Evolutionary conservation across 2,797 vertebrate species (phyloP), one percentile per base, ranked within the genome.

Genomic region (Echeneis naucrates): DNA sequence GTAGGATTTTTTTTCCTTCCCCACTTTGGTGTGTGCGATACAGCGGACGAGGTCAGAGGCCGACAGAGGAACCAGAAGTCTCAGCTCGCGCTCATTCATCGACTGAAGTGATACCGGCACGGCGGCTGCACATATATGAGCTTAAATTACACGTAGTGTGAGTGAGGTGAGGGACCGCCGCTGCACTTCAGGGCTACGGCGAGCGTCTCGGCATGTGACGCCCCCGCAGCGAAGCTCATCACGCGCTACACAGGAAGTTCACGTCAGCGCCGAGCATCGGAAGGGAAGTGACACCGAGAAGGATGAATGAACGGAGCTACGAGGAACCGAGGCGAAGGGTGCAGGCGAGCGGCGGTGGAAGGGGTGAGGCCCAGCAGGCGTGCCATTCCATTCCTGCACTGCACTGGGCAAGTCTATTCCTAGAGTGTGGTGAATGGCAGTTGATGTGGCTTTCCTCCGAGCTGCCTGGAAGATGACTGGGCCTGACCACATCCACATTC

Each of bases 371-470:
- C 78, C 78, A 42, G 32, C 32, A 85, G 78, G 71, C 83, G 72
- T 90, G 87, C 87, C 89, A 90, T 91, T 90, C 89, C 91, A 90
- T 92, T 85, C 89, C 90, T 87, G 87, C 89, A 30, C 82, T 92
- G 71, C 62, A 60, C 68, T 75, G 84, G 93, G 85, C 80, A 52
- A 54, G 76, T 88, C 90, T 95, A 94, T 94, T 95, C 94, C 92
- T 94, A 90, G 93, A 95, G 94, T 91, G 87, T 91, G 94, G 88
- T 78, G 63, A 77, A 92, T 96, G 97, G 96, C 97, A 97, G 97
- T 98, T 98, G 95, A 97, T 98, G 96, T 96, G 96, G 96, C 94
- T 99, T 99, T 98, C 97, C 96, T 98, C 95, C 94, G 89, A 96
- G 95, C 96, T 97, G 96, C 95, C 95, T 97, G 94, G 93, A 95